Conservation (phyloP, 1,140 invertebrate genomes). For the Ips nitidus region DNA sequence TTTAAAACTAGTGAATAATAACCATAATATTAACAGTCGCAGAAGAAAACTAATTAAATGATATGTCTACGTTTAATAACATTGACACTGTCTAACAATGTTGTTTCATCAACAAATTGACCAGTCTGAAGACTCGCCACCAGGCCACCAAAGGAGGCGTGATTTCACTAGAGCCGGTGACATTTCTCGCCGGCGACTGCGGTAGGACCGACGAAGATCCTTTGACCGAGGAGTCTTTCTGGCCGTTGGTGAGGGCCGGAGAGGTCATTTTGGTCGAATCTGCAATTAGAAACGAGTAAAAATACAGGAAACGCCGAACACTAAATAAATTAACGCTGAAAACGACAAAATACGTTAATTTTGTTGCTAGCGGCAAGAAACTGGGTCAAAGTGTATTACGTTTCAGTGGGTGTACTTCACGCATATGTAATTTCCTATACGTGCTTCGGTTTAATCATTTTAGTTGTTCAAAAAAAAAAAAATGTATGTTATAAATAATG, state of each 20-base stretch:
- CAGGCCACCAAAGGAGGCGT: slow-evolving; percentile 53
- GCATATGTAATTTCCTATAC: slow-evolving; percentile 12
- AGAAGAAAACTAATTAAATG: too few species aligned
- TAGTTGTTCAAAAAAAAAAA: neutral
- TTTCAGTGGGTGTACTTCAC: slow-evolving; percentile 16
- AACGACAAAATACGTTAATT: neutral
- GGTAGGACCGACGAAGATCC: slow-evolving; percentile 39
- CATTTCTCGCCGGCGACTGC: slow-evolving; percentile 31
- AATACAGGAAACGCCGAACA: neutral
- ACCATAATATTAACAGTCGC: too few species aligned
- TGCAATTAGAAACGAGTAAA: neutral
- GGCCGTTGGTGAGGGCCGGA: slow-evolving; percentile 47
- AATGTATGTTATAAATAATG: neutral
- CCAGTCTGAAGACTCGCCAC: slow-evolving; percentile 59
- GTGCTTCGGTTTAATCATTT: neutral
- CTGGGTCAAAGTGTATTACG: slow-evolving; percentile 10
- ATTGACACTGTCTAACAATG: slow-evolving; percentile 52
- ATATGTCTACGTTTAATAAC: too few species aligned
- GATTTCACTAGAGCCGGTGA: slow-evolving; percentile 8
- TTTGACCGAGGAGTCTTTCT: slow-evolving; percentile 43
- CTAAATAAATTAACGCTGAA: neutral
- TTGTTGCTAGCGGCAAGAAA: slow-evolving; percentile 3
- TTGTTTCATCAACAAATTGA: slow-evolving; percentile 59
- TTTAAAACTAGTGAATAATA: too few species aligned
- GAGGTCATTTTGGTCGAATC: slow-evolving; percentile 47